These are phyloP conservation scores for Nasonovia ribisnigri DNA, from an alignment of 2,888 invertebrate species.

Conservation along the genomic window DNA sequence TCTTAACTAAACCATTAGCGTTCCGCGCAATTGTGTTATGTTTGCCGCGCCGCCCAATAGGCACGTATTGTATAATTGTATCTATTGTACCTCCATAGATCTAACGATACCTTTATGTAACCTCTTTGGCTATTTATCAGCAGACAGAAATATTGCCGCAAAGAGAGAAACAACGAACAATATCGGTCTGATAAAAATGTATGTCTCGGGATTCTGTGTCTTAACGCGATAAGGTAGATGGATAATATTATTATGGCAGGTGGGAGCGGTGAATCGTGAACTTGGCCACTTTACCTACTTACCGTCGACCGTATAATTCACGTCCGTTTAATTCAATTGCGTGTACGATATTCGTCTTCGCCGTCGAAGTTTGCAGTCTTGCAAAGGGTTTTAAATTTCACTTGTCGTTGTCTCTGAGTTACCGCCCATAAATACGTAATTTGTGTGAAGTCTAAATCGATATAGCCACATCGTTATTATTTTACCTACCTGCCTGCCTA, in stretches of 20 bases:
- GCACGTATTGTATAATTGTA: too few species aligned
- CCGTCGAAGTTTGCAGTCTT: background rate
- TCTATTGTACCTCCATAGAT: background rate
- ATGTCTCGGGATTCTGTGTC: background rate
- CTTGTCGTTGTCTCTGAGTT: background rate
- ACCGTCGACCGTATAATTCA: background rate
- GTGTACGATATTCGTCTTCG: background rate
- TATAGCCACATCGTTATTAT: background rate
- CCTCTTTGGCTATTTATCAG: background rate
- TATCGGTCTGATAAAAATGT: background rate
- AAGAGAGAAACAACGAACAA: background rate
- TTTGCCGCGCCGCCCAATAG: too few species aligned
- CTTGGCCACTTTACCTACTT: background rate
- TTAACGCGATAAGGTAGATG: background rate
- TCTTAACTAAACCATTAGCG: too few species aligned
- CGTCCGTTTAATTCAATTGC: background rate
- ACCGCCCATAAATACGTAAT: background rate
- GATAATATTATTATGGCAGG: background rate
- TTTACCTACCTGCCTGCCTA: background rate
- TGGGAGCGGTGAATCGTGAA: background rate
- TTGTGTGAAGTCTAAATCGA: background rate
- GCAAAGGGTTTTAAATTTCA: background rate
- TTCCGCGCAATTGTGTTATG: too few species aligned
- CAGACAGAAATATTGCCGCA: background rate
- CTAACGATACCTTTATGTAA: background rate